phyloP scores from a whole-genome alignment of 2,888 invertebrate genomes.

The Acleris literana region DNA sequence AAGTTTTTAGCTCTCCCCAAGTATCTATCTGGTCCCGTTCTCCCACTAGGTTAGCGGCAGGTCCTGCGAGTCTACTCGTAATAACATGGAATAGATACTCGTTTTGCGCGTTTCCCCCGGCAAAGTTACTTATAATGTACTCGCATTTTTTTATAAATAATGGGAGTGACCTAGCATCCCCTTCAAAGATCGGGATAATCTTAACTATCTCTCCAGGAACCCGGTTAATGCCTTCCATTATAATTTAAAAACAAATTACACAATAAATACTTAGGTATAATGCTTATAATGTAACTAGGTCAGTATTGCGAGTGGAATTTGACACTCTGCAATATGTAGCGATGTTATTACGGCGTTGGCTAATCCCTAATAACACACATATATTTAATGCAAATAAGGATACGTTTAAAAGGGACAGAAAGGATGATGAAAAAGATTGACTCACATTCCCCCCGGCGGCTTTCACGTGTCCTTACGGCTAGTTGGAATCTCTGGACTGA shows the following conservation, averaged over 20 bases:
- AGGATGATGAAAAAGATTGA: slow-evolving; percentile 21
- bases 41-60: slow-evolving; percentile 36
- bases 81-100: slow-evolving; percentile 37
- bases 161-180: slow-evolving; percentile 3
- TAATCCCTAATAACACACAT: slow-evolving; percentile 16
- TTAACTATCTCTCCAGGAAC: not conserved
- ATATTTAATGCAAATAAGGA: slow-evolving; percentile 11
- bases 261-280: not conserved
- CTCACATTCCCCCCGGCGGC: slow-evolving; percentile 16
- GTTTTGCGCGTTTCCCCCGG: slow-evolving; percentile 23
- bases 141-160: slow-evolving; percentile 35
- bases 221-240: slow-evolving; percentile 8
- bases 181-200: slow-evolving; percentile 4
- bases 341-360: slow-evolving; percentile 2
- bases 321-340: not conserved
- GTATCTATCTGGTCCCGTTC: slow-evolving; percentile 32
- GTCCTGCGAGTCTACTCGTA: slow-evolving; percentile 35
- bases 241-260: not conserved
- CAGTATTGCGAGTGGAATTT: not conserved
- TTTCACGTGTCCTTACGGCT: slow-evolving; percentile 11
- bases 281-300: not conserved
- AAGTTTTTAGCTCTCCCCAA: slow-evolving; percentile 34
- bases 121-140: slow-evolving; percentile 23
- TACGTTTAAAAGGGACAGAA: slow-evolving; percentile 14
- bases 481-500: not conserved